Percentiles rank a stretch among this genome's conserved stretches.
phyloP scores from a whole-genome alignment of 2,113 vertebrate genomes.

The Bubo blakistoni region DNA sequence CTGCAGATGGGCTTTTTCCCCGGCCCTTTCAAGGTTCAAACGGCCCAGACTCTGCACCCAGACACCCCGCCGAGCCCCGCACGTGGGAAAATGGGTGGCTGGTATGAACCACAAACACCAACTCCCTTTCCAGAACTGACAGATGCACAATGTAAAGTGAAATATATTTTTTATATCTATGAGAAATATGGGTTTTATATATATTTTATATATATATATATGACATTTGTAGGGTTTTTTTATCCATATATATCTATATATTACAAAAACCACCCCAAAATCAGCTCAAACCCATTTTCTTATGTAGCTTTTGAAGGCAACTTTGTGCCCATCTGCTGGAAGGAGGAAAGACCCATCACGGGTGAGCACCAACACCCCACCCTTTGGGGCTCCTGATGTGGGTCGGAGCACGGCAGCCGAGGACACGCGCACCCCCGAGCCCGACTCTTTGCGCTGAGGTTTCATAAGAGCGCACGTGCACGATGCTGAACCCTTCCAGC shows the following conservation, averaged over 20 bases:
- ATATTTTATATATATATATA: not conserved
- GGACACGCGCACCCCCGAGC: not conserved
- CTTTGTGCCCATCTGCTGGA: not conserved
- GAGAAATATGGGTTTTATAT: not conserved
- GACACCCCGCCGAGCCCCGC: not conserved
- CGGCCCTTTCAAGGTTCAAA: fast-evolving
- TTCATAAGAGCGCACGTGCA: not conserved
- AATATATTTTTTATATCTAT: not conserved
- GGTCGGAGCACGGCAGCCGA: fast-evolving
- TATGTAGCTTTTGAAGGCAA: not conserved
- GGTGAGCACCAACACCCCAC: not conserved
- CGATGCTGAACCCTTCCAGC: not conserved
- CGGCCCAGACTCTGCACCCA: not conserved
- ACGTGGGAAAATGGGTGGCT: not conserved
- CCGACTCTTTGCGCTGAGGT: not conserved
- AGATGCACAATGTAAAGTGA: fast-evolving
- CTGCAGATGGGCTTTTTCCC: not conserved
- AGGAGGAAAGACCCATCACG: not conserved
- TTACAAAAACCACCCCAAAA: not conserved
- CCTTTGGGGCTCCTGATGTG: fast-evolving
- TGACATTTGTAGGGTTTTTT: not conserved
- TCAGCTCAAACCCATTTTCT: not conserved
- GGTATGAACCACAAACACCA: not conserved
- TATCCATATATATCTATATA: fast-evolving
- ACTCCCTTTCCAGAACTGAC: not conserved